phyloP scores from a whole-genome alignment of 2,888 invertebrate genomes.

The Horisme vitalbata region DNA sequence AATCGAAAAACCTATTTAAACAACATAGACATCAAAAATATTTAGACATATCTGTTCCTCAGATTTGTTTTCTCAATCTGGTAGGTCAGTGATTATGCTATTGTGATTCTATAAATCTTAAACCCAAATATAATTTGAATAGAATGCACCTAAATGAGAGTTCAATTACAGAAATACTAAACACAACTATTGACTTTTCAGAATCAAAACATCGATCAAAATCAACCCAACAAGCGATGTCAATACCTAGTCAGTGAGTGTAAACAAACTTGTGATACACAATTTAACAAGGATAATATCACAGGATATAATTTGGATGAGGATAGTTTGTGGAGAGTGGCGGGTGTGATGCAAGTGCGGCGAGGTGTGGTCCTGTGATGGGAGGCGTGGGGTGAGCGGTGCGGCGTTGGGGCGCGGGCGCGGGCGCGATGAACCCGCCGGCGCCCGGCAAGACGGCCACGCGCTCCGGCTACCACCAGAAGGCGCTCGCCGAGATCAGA shows the following conservation, averaged over 20 bases:
- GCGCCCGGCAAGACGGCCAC: constrained; percentile 85
- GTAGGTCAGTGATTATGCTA: neutral
- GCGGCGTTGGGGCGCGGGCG: constrained; percentile 81
- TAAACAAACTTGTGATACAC: constrained; percentile 22
- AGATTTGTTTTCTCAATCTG: neutral
- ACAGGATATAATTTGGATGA: constrained; percentile 40
- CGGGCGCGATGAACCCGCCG: constrained; percentile 85
- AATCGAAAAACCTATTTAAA: no score
- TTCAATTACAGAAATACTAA: no score
- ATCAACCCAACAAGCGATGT: constrained; percentile 18
- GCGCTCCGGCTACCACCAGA: constrained; percentile 92
- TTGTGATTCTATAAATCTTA: neutral
- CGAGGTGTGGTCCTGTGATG: constrained; percentile 69
- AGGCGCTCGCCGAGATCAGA: constrained; percentile 93
- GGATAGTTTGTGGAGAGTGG: constrained; percentile 52
- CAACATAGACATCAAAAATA: neutral
- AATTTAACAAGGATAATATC: constrained; percentile 19
- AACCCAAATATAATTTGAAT: no score
- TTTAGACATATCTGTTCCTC: constrained; percentile 1
- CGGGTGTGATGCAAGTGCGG: constrained; percentile 54
- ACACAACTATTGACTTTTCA: no score
- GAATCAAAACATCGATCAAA: neutral
- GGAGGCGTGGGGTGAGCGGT: constrained; percentile 80
- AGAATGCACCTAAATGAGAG: no score
- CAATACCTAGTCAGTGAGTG: constrained; percentile 29